These are phyloP conservation scores for Drosophila acutilabella DNA, from an alignment of 2,888 invertebrate genomes.

Conservation along the genomic window DNA sequence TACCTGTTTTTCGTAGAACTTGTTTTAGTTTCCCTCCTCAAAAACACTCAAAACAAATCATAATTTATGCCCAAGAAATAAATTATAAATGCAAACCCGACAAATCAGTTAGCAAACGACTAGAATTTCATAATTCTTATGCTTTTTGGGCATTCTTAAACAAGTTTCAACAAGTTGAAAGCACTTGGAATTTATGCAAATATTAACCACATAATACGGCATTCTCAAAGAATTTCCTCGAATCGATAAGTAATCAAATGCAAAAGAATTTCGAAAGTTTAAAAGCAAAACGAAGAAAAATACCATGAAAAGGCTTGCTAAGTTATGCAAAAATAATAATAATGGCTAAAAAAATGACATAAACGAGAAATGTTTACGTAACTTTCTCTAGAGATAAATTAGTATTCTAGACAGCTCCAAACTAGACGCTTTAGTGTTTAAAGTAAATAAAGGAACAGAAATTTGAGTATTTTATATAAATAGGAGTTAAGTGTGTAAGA, in stretches of 20 bases:
- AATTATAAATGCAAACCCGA: slow-evolving; percentile 24
- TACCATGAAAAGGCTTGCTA: not conserved
- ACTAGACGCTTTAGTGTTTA: not conserved
- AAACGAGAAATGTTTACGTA: slow-evolving; percentile 22
- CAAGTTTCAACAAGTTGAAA: slow-evolving; percentile 5
- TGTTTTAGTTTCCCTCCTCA: slow-evolving; percentile 17
- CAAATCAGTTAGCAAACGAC: slow-evolving; percentile 23
- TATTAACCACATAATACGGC: slow-evolving; percentile 7
- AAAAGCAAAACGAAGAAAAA: not conserved
- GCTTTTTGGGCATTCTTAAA: slow-evolving; percentile 15
- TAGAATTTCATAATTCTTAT: slow-evolving; percentile 46
- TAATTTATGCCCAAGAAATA: slow-evolving; percentile 49
- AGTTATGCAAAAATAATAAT: slow-evolving; percentile 7
- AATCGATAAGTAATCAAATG: slow-evolving; percentile 43
- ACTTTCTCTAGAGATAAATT: slow-evolving; percentile 21
- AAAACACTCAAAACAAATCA: slow-evolving; percentile 16
- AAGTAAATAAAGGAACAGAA: not conserved
- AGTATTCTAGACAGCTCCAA: slow-evolving; percentile 8
- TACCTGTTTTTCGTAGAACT: slow-evolving; percentile 45
- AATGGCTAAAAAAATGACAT: not conserved
- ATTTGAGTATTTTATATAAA: not conserved
- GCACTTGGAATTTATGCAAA: slow-evolving; percentile 7
- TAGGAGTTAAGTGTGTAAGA: too few species aligned
- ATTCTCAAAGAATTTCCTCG: slow-evolving; percentile 24
- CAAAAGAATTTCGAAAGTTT: slow-evolving; percentile 42